Percentiles rank a stretch among this genome's conserved stretches.
Conservation (phyloP, 2,888 invertebrate species). For the Volucella bombylans region DNA sequence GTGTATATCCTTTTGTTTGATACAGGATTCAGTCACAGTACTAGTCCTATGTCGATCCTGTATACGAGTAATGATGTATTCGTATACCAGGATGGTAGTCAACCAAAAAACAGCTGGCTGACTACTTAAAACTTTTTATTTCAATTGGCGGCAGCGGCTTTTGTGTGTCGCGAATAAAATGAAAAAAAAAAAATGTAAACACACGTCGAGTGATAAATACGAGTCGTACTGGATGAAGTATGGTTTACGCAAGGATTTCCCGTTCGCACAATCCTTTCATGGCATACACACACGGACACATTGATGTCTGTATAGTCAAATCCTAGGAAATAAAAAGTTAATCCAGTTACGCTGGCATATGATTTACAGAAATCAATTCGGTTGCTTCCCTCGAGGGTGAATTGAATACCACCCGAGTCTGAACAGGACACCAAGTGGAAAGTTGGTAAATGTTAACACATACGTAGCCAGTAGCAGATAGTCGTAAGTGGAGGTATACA, state of each 20-base stretch:
- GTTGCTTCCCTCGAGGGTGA: constrained; percentile 16
- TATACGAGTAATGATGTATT: constrained; percentile 25
- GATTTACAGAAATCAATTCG: constrained; percentile 71
- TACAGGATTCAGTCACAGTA: constrained; percentile 46
- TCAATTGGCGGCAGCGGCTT: constrained; percentile 16
- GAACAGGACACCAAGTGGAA: constrained; percentile 10
- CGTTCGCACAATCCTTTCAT: constrained; percentile 65
- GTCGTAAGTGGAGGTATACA: no score
- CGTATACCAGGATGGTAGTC: constrained; percentile 32
- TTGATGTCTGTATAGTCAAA: constrained; percentile 21
- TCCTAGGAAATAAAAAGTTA: constrained; percentile 72
- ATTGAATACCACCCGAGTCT: neutral
- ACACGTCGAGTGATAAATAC: constrained; percentile 28
- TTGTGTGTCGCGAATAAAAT: constrained; percentile 35
- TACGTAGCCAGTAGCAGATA: neutral
- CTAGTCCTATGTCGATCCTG: constrained; percentile 25
- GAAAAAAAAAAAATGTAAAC: constrained; percentile 47
- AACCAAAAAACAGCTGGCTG: constrained; percentile 68
- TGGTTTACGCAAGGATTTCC: constrained; percentile 50
- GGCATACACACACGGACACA: constrained; percentile 3
- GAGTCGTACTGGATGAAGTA: constrained; percentile 12
- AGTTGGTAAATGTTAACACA: constrained; percentile 14
- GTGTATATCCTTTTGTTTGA: constrained; percentile 30
- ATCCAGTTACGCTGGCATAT: constrained; percentile 70
- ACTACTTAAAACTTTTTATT: constrained; percentile 64